A percentile compares a stretch with the other conserved stretches of the same genome.
phyloP scores from a whole-genome alignment of 2,797 vertebrate species.

The Tenualosa ilisha region DNA sequence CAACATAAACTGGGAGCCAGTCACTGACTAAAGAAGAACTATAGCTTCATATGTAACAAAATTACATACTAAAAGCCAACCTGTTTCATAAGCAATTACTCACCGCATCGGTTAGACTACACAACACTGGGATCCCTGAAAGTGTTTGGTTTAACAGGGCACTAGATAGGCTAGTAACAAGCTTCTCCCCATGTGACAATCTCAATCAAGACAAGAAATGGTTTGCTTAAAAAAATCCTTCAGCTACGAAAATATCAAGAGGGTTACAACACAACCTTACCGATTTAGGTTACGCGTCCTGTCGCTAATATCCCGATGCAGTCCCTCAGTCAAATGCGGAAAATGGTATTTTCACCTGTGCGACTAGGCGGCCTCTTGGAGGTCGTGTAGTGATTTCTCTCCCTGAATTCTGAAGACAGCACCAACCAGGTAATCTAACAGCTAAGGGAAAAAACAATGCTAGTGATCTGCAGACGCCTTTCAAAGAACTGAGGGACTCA shows the following conservation, averaged over 20 bases:
- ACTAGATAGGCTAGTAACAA: neutral
- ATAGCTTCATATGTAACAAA: too few species aligned
- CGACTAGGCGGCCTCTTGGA: neutral
- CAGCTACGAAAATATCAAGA: neutral
- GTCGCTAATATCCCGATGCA: slow-evolving; percentile 9
- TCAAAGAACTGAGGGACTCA: neutral
- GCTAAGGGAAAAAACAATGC: neutral
- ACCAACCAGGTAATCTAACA: neutral
- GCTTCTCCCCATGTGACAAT: neutral
- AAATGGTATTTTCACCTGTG: slow-evolving; percentile 19
- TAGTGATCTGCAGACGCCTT: neutral
- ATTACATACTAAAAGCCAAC: neutral
- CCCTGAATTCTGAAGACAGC: neutral
- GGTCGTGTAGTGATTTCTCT: slow-evolving; percentile 1
- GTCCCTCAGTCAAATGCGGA: neutral
- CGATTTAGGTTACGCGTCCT: neutral
- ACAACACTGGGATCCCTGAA: slow-evolving; percentile 1
- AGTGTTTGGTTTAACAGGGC: neutral
- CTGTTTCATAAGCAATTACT: neutral
- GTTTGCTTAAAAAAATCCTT: neutral
- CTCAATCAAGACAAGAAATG: neutral
- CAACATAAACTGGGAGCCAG: neutral
- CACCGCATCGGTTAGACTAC: neutral
- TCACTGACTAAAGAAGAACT: neutral
- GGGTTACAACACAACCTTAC: neutral